phyloP scores from a whole-genome alignment of 1,140 invertebrate genomes.

The Vanessa atalanta region DNA sequence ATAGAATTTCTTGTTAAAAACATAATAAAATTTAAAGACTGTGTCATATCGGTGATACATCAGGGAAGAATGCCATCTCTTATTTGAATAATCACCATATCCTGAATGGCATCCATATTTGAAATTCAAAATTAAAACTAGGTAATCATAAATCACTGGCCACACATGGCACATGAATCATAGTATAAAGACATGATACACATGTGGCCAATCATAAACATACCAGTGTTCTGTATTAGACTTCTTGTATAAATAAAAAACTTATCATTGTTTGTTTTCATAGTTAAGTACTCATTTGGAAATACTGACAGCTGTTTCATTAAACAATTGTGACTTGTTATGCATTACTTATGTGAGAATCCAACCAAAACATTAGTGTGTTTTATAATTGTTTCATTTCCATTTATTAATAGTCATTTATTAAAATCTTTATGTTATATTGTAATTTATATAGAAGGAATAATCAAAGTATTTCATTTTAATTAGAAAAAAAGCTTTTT shows the following conservation, averaged over 20 bases:
- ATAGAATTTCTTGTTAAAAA: not conserved
- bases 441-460: no score
- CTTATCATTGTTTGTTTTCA: conserved; percentile 50
- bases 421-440: no score
- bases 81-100: conserved; percentile 15
- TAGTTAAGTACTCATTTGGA: conserved; percentile 31
- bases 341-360: not conserved
- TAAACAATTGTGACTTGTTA: conserved; percentile 1
- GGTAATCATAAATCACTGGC: conserved; percentile 54
- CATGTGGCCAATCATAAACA: conserved; percentile 68
- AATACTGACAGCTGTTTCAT: conserved; percentile 16
- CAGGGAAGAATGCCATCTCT: conserved; percentile 18
- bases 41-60: not conserved
- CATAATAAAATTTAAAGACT: not conserved
- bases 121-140: conserved; percentile 38
- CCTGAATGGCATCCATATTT: conserved; percentile 24
- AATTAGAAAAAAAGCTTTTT: no score
- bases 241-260: conserved; percentile 53
- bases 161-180: conserved; percentile 62
- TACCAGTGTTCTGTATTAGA: conserved; percentile 36
- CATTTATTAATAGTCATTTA: no score
- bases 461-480: no score
- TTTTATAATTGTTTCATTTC: no score
- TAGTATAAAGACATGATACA: conserved; percentile 56
- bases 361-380: not conserved